Evolutionary conservation across 2,888 invertebrate genomes (phyloP).

Genomic region (Orchestes rusci): DNA sequence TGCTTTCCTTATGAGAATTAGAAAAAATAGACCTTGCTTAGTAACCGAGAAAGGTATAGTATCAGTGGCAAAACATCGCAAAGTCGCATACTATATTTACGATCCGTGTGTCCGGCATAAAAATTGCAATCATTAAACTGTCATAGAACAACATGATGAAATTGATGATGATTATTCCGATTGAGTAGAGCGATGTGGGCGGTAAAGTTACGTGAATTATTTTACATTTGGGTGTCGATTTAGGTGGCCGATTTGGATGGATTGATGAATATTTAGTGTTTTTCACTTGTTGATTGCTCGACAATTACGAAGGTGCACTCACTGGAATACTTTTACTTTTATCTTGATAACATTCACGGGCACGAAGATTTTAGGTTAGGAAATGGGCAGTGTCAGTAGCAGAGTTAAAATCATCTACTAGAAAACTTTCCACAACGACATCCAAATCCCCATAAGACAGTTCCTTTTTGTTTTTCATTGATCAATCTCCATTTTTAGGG

Average conservation of each 20-base stretch:
- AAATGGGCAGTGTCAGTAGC: too few species aligned
- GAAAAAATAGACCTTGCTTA: slow-evolving; percentile 25
- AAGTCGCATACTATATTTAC: slow-evolving; percentile 36
- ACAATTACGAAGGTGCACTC: too few species aligned
- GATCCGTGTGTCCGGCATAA: slow-evolving; percentile 37
- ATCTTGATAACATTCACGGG: too few species aligned
- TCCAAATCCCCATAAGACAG: too few species aligned
- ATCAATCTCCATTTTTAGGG: too few species aligned
- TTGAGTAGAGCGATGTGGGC: slow-evolving; percentile 20
- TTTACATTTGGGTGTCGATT: slow-evolving; percentile 19
- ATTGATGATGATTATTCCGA: slow-evolving; percentile 20
- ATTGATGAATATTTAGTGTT: too few species aligned
- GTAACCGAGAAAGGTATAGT: slow-evolving; percentile 20
- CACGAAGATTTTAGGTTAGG: too few species aligned
- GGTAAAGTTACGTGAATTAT: slow-evolving; percentile 20
- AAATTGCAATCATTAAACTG: slow-evolving; percentile 40
- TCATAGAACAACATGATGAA: slow-evolving; percentile 27
- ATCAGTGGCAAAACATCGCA: slow-evolving; percentile 22
- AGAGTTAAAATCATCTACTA: too few species aligned
- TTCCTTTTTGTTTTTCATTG: too few species aligned
- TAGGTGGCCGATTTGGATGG: slow-evolving; percentile 21
- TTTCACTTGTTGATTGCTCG: too few species aligned
- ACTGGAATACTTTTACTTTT: too few species aligned
- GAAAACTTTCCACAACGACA: too few species aligned
- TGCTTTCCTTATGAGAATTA: slow-evolving; percentile 23